These are phyloP conservation scores for Coreius guichenoti DNA, from an alignment of 2,797 vertebrate species.

Conservation along the genomic window DNA sequence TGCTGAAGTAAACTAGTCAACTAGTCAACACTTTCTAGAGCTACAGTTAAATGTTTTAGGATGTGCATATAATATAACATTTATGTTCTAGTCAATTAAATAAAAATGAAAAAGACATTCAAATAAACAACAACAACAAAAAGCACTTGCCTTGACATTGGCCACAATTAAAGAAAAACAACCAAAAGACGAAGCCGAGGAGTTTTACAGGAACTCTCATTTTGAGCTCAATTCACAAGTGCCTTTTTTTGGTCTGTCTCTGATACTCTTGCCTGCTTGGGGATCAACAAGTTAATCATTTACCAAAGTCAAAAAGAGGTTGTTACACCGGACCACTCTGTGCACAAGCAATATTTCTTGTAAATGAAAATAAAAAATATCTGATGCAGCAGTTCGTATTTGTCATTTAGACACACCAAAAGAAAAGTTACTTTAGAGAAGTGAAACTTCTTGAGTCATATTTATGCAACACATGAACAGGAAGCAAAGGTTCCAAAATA, in stretches of 20 bases:
- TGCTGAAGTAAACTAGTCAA: not conserved
- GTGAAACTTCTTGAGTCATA: not conserved
- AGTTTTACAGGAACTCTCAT: conserved; percentile 39
- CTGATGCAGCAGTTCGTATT: not conserved
- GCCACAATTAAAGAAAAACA: conserved; percentile 42
- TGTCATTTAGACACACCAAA: not conserved
- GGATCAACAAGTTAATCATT: conserved; percentile 56
- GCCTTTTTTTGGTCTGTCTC: not conserved
- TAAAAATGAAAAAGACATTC: not conserved
- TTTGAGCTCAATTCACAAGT: conserved; percentile 16
- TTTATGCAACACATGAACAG: not conserved
- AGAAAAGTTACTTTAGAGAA: not conserved
- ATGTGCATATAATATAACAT: not conserved
- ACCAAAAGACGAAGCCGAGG: conserved; percentile 61
- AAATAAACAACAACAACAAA: not conserved
- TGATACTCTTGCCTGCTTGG: not conserved
- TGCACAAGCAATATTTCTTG: not conserved
- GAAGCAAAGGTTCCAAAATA: conserved; percentile 5
- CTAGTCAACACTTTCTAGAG: not conserved
- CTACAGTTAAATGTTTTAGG: not conserved
- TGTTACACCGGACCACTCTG: not conserved
- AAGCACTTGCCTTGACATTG: conserved; percentile 65
- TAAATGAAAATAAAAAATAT: not conserved
- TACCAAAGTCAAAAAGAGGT: conserved; percentile 6
- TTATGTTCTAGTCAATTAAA: not conserved